Conservation (phyloP, 1,140 invertebrate species). For the Lasaia peninsularis region DNA sequence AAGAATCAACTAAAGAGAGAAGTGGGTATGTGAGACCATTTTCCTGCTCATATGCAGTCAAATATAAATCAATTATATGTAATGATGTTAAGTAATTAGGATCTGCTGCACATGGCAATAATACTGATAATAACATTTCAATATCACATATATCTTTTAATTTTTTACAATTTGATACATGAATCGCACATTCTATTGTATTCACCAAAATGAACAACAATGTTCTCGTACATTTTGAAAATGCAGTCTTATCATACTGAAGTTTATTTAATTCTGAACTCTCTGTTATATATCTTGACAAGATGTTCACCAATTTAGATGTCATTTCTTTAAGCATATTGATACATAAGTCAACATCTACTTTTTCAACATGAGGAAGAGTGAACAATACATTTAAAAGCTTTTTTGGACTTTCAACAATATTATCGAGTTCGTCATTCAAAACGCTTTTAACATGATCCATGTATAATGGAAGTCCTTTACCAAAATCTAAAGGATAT, state of each 20-base stretch:
- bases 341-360: slow-evolving; percentile 55
- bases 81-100: slow-evolving; percentile 64
- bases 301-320: slow-evolving; percentile 44
- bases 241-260: slow-evolving; percentile 44
- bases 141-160: slow-evolving; percentile 69
- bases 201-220: slow-evolving; percentile 75
- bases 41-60: slow-evolving; percentile 71
- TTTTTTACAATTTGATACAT: slow-evolving; percentile 70
- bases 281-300: slow-evolving; percentile 50
- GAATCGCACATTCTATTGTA: slow-evolving; percentile 78
- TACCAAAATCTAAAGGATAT: slow-evolving; percentile 81
- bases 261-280: slow-evolving; percentile 45
- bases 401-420: slow-evolving; percentile 63
- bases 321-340: slow-evolving; percentile 45
- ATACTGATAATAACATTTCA: slow-evolving; percentile 44
- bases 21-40: slow-evolving; percentile 63
- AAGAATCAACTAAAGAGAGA: slow-evolving; percentile 75
- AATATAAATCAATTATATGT: slow-evolving; percentile 74
- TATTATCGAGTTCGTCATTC: slow-evolving; percentile 46
- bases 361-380: slow-evolving; percentile 79
- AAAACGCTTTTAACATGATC: slow-evolving; percentile 52
- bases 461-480: slow-evolving; percentile 51
- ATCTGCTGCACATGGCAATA: slow-evolving; percentile 60
- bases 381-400: slow-evolving; percentile 78
- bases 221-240: slow-evolving; percentile 53